phyloP scores from a whole-genome alignment of 2,113 vertebrate species.

The Rhodinocichla rosea region DNA sequence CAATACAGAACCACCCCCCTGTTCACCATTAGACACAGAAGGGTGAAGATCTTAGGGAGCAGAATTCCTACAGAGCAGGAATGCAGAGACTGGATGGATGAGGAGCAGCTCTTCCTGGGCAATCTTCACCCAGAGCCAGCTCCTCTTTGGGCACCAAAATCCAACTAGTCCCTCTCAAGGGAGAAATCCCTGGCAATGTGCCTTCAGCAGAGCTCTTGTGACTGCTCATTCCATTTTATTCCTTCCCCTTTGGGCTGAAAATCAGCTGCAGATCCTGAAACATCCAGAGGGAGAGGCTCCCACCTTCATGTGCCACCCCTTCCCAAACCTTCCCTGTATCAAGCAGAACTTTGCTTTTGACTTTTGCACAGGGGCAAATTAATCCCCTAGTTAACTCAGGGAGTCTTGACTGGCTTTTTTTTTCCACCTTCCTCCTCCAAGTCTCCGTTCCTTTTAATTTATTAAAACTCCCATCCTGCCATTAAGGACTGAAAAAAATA shows the following conservation, averaged over 20 bases:
- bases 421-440: background rate
- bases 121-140: background rate
- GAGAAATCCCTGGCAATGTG: background rate
- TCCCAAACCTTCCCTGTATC: background rate
- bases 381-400: fast-evolving
- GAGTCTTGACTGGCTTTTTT: background rate
- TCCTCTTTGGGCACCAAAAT: background rate
- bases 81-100: background rate
- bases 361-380: background rate
- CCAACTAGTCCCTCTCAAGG: background rate
- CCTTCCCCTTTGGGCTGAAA: background rate
- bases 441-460: background rate
- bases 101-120: background rate
- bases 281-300: background rate
- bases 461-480: background rate
- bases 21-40: background rate
- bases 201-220: background rate
- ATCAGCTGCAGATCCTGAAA: background rate
- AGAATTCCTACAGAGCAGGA: background rate
- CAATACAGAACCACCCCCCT: background rate
- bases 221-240: background rate
- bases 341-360: background rate
- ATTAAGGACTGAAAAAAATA: background rate
- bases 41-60: background rate
- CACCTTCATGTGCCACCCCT: fast-evolving